Conservation (phyloP, 2,888 invertebrate species). For the Gryllus longicercus region DNA sequence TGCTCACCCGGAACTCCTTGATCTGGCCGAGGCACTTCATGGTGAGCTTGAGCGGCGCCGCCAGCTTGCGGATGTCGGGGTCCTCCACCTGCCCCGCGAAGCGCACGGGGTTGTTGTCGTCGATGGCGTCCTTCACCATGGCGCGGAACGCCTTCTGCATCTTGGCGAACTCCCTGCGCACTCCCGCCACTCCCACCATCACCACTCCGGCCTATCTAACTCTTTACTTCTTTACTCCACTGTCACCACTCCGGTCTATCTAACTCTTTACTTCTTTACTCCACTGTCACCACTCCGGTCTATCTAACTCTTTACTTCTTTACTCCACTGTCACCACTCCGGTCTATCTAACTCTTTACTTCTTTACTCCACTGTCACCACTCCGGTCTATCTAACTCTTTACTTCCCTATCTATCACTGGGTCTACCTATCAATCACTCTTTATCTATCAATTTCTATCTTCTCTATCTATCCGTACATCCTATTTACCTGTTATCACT, state of each 20-base stretch:
- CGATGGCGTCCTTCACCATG: conserved; percentile 71
- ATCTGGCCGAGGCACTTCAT: conserved; percentile 51
- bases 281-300: too few species aligned
- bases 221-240: background rate
- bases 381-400: too few species aligned
- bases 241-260: background rate
- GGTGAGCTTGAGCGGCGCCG: conserved; percentile 76
- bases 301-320: background rate
- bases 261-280: background rate
- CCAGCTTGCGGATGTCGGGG: conserved; percentile 71
- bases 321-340: background rate
- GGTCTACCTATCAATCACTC: too few species aligned
- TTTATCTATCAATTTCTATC: too few species aligned
- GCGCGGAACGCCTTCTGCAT: conserved; percentile 72
- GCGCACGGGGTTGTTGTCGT: conserved; percentile 55
- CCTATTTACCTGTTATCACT: too few species aligned
- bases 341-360: background rate
- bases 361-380: too few species aligned
- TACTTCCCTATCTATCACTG: too few species aligned
- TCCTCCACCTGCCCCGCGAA: conserved; percentile 59
- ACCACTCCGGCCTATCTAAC: background rate
- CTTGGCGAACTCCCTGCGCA: conserved; percentile 68
- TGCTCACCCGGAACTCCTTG: conserved; percentile 55
- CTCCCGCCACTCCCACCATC: too few species aligned
- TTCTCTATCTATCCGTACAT: too few species aligned